Evolutionary conservation across 2,113 vertebrate species (phyloP).

Genomic region (Perccottus glenii): DNA sequence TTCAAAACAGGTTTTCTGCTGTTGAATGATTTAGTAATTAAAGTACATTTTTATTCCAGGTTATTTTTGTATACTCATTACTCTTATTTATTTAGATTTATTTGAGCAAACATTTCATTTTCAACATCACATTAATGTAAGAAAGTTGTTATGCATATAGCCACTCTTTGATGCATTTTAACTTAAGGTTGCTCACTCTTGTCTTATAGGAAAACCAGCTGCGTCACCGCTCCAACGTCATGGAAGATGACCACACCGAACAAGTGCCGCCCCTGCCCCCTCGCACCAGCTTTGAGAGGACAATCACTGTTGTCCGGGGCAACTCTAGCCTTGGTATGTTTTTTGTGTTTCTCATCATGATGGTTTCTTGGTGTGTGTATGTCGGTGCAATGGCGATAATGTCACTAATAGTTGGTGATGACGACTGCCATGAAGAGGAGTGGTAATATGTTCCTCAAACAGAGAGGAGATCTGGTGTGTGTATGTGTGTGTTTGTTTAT

Average conservation of each 20-base stretch:
- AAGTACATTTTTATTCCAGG: not conserved
- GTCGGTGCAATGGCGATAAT: constrained; percentile 69
- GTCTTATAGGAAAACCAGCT: constrained; percentile 73
- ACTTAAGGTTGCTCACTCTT: not conserved
- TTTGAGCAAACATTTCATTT: too few species aligned
- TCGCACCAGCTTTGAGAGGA: constrained; percentile 84
- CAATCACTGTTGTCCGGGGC: constrained; percentile 91
- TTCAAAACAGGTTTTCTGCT: constrained; percentile 2
- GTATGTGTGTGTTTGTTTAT: constrained; percentile 11
- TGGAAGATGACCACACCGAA: constrained; percentile 62
- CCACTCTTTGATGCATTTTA: too few species aligned
- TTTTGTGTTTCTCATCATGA: constrained; percentile 65
- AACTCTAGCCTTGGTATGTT: constrained; percentile 95
- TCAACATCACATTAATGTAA: too few species aligned
- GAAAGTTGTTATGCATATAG: too few species aligned
- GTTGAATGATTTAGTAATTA: not conserved
- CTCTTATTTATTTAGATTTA: too few species aligned
- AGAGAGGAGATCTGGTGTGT: not conserved
- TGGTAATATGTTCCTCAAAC: constrained; percentile 37
- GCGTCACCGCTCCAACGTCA: constrained; percentile 65
- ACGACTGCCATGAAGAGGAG: constrained; percentile 61
- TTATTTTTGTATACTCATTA: not conserved
- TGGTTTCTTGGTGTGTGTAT: constrained; percentile 71
- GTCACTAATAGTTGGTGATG: constrained; percentile 66
- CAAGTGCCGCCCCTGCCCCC: constrained; percentile 56